Base-by-base conservation (phyloP, 1,140 invertebrate species). In the Drosophila simulans region DNA sequence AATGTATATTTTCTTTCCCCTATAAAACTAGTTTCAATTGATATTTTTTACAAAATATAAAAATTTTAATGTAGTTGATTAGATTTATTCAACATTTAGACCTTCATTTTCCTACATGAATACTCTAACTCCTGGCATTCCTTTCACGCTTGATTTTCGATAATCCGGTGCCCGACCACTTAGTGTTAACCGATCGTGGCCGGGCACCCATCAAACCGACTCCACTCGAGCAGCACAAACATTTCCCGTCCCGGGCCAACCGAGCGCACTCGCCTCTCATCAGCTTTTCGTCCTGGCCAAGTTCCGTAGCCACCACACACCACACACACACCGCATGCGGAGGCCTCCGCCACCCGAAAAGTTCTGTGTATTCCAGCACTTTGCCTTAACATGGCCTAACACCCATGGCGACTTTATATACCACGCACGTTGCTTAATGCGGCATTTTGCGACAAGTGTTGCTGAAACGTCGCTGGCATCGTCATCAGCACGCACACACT, bases 401-500 rank as follows among this genome's bases (percentile, higher is more conserved):
- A 76, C 72, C 72, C 72, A 52, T 72, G 76, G 84, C 63, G 84
- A 86, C 84, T 86, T 86, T 83, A 88, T 86, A 86, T 73, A 86
- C 75, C 83, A 64, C 71, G 83, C 83, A 86, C 82, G 82, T 86
- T 86, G 82, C 83, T 76, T 86, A 86, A 86, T 86, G 82, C 83
- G 83, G 83, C 83, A 86, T 86, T 86, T 86, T 86, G 82, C 83
- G 83, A 86, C 82, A 88, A 86, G 82, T 86, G 82, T 86, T 86
- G 83, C 83, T 88, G 83, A 69, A 86, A 81, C 68, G 82, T 81
- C 70, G 78, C 73, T 73, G 77, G 49, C 79, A 80, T 88, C 84
- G 83, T 83, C 83, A 79, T 86, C 84, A 76, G 63, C 79, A 88
- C 69, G 55, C 73, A 62, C 56, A 69, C 34, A 60, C 55, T 49